Evolutionary conservation across 2,113 vertebrate genomes (phyloP).

Genomic region (Toxotes chatareus): DNA sequence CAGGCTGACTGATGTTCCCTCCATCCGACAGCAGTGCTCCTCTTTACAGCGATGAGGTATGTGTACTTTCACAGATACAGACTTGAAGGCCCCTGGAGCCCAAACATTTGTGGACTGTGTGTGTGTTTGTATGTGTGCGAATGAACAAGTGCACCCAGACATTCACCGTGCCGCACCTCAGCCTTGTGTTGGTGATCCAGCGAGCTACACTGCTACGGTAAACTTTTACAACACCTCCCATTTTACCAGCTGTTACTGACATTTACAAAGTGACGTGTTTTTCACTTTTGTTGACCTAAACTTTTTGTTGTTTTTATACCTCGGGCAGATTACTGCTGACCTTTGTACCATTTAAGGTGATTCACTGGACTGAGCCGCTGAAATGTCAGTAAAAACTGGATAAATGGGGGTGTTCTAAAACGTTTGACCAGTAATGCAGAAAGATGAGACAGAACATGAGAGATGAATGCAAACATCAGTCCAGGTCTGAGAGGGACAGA

Average conservation of each 20-base stretch:
- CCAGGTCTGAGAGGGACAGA: slow-evolving; percentile 33
- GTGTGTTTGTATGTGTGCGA: slow-evolving; percentile 24
- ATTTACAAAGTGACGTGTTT: neutral
- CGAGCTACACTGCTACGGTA: neutral
- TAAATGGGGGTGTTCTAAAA: neutral
- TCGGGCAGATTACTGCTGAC: neutral
- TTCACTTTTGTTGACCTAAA: too few species aligned
- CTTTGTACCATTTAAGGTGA: neutral
- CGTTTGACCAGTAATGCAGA: slow-evolving; percentile 4
- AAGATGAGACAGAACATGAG: slow-evolving; percentile 41
- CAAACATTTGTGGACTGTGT: slow-evolving; percentile 9
- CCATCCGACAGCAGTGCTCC: slow-evolving; percentile 23
- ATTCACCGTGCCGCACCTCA: slow-evolving; percentile 48
- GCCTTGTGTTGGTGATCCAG: slow-evolving; percentile 39
- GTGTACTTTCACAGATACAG: slow-evolving; percentile 33
- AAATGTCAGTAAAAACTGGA: neutral
- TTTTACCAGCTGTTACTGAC: neutral
- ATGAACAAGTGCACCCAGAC: slow-evolving; percentile 42
- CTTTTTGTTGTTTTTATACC: neutral
- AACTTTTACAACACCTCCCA: neutral
- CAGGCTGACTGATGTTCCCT: neutral
- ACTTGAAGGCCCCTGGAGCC: slow-evolving; percentile 12
- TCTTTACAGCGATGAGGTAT: slow-evolving; percentile 49
- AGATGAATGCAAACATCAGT: slow-evolving; percentile 54
- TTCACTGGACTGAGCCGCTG: neutral